These are phyloP conservation scores for Paralichthys olivaceus DNA, from an alignment of 2,113 vertebrate species.

Conservation along the genomic window DNA sequence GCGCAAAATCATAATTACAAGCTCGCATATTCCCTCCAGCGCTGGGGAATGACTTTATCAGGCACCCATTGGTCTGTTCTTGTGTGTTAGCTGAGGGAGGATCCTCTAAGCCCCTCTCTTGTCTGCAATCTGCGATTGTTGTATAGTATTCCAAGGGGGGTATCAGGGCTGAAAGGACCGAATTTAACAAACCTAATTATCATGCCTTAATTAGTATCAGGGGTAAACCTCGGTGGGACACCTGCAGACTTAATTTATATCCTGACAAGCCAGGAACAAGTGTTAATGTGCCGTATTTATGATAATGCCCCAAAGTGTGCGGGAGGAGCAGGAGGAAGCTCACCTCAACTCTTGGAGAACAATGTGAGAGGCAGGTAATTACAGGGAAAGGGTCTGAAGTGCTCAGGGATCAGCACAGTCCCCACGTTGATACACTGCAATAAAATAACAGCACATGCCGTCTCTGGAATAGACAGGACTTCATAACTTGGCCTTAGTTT, in stretches of 20 bases:
- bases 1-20: slow-evolving; percentile 83
- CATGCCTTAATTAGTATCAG: slow-evolving; percentile 99
- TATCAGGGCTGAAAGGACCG: slow-evolving; percentile 94
- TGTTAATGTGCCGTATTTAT: slow-evolving; percentile 99
- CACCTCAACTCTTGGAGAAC: slow-evolving; percentile 81
- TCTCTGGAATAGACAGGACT: slow-evolving; percentile 20
- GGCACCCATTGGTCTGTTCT: slow-evolving; percentile 71
- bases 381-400: slow-evolving; percentile 73
- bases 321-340: slow-evolving; percentile 79
- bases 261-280: slow-evolving; percentile 99
- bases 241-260: slow-evolving; percentile 99
- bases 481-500: slow-evolving; percentile 24
- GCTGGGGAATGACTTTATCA: slow-evolving; percentile 73
- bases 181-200: slow-evolving; percentile 99
- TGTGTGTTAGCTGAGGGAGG: slow-evolving; percentile 64
- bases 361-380: slow-evolving; percentile 82
- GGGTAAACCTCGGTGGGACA: slow-evolving; percentile 99
- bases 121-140: slow-evolving; percentile 83
- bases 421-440: slow-evolving; percentile 63
- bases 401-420: slow-evolving; percentile 62
- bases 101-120: slow-evolving; percentile 77
- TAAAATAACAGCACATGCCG: slow-evolving; percentile 42
- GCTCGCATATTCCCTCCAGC: slow-evolving; percentile 75
- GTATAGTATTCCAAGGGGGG: slow-evolving; percentile 86
- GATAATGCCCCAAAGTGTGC: slow-evolving; percentile 94